A percentile compares a stretch with the other conserved stretches of the same genome.
These are phyloP conservation scores for Columbina picui DNA, from an alignment of 2,113 vertebrate species.

Conservation along the genomic window DNA sequence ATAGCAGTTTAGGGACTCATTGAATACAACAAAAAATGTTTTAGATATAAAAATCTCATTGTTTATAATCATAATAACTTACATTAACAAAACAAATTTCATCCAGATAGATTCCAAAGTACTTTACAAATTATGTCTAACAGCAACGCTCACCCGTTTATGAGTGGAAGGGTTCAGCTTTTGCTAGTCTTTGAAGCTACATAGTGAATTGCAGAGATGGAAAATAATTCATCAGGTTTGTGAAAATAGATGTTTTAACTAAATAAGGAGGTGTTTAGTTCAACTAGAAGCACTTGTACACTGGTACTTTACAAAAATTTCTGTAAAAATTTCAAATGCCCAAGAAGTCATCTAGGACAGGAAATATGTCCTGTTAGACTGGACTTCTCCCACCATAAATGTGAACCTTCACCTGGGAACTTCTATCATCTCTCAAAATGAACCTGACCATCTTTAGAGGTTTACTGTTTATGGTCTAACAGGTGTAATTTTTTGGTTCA, in stretches of 20 bases:
- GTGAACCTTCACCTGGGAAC: not conserved
- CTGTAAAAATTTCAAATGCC: not conserved
- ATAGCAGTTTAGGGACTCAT: not conserved
- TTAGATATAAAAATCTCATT: not conserved
- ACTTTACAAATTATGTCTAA: not conserved
- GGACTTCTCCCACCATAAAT: not conserved
- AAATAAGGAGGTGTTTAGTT: not conserved
- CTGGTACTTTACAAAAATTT: not conserved
- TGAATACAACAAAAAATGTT: not conserved
- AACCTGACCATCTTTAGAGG: not conserved
- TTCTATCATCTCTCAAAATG: not conserved
- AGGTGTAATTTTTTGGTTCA: not conserved
- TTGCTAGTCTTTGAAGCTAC: not conserved
- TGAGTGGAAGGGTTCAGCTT: not conserved
- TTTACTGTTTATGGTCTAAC: not conserved
- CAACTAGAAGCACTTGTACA: not conserved
- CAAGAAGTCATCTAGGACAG: not conserved
- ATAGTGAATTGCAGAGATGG: not conserved
- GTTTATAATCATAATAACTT: not conserved
- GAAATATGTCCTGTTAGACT: not conserved
- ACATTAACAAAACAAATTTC: not conserved
- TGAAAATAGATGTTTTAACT: not conserved
- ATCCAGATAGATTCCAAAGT: not conserved
- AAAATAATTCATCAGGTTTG: not conserved
- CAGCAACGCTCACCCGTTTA: not conserved